Evolutionary conservation across 2,113 vertebrate species (phyloP).

Genomic region (Pseudonaja textilis): DNA sequence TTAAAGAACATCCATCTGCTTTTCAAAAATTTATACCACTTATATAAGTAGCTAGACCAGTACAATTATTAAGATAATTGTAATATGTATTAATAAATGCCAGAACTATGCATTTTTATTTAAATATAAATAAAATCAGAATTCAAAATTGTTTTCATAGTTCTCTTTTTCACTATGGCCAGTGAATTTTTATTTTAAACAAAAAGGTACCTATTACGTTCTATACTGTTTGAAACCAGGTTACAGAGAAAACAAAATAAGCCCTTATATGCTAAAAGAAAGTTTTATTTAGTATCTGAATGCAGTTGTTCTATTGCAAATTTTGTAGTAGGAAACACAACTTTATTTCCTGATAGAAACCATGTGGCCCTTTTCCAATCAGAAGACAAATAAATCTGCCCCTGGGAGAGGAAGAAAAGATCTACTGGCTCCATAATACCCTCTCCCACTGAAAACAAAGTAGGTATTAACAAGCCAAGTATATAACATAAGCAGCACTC

Average conservation of each 20-base stretch:
- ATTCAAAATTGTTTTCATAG: constrained; percentile 24
- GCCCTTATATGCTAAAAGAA: not conserved
- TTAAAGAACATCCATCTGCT: constrained; percentile 49
- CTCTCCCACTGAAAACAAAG: not conserved
- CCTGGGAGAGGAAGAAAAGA: not conserved
- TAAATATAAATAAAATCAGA: not conserved
- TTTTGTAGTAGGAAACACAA: not conserved
- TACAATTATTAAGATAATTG: constrained; percentile 67
- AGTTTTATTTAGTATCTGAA: constrained; percentile 7
- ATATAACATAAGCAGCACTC: not conserved
- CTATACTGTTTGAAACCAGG: not conserved
- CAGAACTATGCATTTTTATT: not conserved
- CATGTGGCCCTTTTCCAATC: not conserved
- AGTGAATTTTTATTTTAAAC: not conserved
- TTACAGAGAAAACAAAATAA: not conserved
- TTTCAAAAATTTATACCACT: constrained; percentile 48
- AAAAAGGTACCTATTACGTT: not conserved
- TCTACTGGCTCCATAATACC: not conserved
- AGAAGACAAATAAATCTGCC: not conserved
- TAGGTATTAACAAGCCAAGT: not conserved
- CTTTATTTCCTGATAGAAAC: not conserved
- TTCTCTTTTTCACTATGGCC: constrained; percentile 25
- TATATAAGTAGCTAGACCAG: constrained; percentile 64
- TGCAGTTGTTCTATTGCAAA: not conserved
- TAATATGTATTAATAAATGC: not conserved